Evolutionary conservation across 2,797 vertebrate species (phyloP).

Genomic region (Melanotaenia boesemani): DNA sequence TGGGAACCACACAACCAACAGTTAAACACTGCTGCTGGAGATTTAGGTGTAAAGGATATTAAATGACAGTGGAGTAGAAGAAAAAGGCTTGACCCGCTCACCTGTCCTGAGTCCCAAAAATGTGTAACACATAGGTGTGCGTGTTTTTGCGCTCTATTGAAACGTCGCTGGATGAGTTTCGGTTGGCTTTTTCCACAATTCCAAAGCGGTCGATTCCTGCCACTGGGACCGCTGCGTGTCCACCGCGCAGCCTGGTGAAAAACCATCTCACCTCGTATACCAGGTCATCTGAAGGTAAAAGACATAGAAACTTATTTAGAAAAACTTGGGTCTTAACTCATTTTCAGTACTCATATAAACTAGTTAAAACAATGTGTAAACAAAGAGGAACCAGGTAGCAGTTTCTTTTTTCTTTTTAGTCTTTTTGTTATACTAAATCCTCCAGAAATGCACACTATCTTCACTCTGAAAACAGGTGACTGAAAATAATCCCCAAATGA

Average conservation of each 20-base stretch:
- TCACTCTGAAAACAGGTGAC: background rate
- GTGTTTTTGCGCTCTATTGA: slow-evolving; percentile 87
- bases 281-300: slow-evolving; percentile 83
- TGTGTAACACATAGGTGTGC: slow-evolving; percentile 84
- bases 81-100: slow-evolving; percentile 17
- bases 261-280: slow-evolving; percentile 93
- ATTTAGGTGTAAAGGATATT: background rate
- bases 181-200: slow-evolving; percentile 79
- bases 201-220: slow-evolving; percentile 88
- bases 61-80: background rate
- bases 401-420: background rate
- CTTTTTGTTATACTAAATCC: background rate
- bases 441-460: background rate
- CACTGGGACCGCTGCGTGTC: slow-evolving; percentile 77
- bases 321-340: background rate
- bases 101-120: slow-evolving; percentile 88
- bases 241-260: slow-evolving; percentile 79
- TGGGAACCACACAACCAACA: slow-evolving; percentile 41
- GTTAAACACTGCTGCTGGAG: background rate
- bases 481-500: background rate
- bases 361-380: background rate
- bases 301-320: background rate
- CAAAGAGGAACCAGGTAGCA: background rate
- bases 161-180: slow-evolving; percentile 90
- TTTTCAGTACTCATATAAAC: background rate